Evolutionary conservation across 2,797 vertebrate genomes (phyloP).

Genomic region (Anguilla anguilla): DNA sequence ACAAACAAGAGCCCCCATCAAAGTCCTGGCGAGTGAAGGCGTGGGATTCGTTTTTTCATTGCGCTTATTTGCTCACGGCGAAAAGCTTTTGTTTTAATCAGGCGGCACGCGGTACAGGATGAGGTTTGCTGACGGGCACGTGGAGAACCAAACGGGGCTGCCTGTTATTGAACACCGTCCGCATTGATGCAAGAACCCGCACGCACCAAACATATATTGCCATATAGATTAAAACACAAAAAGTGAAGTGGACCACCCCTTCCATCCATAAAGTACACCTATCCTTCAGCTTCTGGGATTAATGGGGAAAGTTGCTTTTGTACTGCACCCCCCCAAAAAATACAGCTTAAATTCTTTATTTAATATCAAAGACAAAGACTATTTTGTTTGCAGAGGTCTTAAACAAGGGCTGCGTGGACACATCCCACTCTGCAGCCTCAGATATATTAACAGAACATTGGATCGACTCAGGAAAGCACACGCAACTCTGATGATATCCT

Average conservation of each 20-base stretch:
- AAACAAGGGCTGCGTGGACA: not conserved
- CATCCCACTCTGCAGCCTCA: not conserved
- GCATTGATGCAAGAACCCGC: not conserved
- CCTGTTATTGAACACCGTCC: not conserved
- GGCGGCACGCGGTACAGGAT: not conserved
- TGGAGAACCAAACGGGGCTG: not conserved
- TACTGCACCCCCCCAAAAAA: not conserved
- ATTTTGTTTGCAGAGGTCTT: not conserved
- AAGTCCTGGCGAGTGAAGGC: constrained; percentile 31
- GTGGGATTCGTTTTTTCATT: constrained; percentile 28
- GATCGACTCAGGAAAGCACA: not conserved
- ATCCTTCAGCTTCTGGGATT: not conserved
- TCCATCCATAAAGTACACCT: too few species aligned
- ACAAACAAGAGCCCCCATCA: not conserved
- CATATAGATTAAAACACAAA: too few species aligned
- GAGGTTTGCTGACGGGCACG: not conserved
- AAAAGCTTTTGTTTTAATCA: constrained; percentile 22
- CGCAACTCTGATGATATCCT: not conserved
- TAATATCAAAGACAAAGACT: not conserved
- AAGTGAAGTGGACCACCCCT: too few species aligned
- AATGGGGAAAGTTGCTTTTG: not conserved
- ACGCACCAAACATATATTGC: too few species aligned
- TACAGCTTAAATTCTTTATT: not conserved
- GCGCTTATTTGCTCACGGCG: constrained; percentile 26
- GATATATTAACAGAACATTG: not conserved